A percentile compares a stretch with the other conserved stretches of the same genome.
phyloP scores from a whole-genome alignment of 2,888 invertebrate species.

The Acronicta aceris region DNA sequence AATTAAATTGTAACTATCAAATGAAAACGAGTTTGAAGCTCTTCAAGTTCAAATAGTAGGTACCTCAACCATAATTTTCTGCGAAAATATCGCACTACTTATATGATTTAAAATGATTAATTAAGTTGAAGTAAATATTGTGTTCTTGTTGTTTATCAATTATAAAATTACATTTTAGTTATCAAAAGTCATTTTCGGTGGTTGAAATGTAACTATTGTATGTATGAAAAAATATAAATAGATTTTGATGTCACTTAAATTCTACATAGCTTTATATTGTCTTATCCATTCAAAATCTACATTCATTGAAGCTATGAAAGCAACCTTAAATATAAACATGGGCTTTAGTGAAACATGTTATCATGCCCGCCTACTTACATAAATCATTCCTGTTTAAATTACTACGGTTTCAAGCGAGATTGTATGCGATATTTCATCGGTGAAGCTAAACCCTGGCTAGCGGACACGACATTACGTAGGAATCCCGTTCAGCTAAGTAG shows the following conservation, averaged over 20 bases:
- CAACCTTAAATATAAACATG: conserved; percentile 37
- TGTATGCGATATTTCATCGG: conserved; percentile 49
- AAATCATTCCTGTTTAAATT: conserved; percentile 56
- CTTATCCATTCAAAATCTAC: conserved; percentile 31
- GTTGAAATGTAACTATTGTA: too few species aligned
- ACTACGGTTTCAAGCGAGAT: conserved; percentile 45
- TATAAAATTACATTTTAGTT: too few species aligned
- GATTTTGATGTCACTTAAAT: not conserved
- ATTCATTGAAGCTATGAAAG: conserved; percentile 34
- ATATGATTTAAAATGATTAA: too few species aligned
- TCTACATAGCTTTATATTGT: not conserved
- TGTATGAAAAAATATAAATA: too few species aligned
- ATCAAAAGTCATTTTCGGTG: too few species aligned
- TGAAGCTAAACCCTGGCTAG: conserved; percentile 34
- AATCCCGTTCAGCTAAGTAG: conserved; percentile 35
- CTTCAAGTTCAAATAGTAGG: conserved; percentile 7
- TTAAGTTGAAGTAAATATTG: too few species aligned
- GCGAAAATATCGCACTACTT: not conserved
- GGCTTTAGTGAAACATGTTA: conserved; percentile 47
- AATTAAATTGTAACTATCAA: conserved; percentile 12
- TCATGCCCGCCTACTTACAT: conserved; percentile 50
- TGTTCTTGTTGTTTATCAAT: too few species aligned
- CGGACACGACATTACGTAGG: conserved; percentile 38
- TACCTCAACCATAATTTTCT: not conserved
- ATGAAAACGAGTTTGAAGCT: conserved; percentile 1